Percentiles rank a stretch among this genome's conserved stretches.
phyloP scores from a whole-genome alignment of 23 tunicate genomes.

The Aplidium turbinatum region DNA sequence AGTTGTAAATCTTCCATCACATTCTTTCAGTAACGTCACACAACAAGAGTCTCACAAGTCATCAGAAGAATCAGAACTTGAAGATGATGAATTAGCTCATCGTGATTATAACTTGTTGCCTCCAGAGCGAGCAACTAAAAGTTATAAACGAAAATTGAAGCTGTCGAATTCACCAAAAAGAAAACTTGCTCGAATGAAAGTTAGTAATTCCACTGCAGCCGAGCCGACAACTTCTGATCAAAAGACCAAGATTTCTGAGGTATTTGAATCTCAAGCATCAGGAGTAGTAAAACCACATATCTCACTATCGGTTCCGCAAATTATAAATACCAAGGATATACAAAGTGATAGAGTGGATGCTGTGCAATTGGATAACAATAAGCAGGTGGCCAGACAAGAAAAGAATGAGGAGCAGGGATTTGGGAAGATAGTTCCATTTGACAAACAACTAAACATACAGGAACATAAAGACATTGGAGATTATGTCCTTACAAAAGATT shows the following conservation, averaged over 20 bases:
- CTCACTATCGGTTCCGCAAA: too few species aligned
- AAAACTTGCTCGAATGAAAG: too few species aligned
- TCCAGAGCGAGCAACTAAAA: slow-evolving; percentile 6
- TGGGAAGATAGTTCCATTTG: slow-evolving; percentile 43
- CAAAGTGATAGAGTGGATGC: too few species aligned
- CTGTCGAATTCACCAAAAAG: not conserved
- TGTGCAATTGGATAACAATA: too few species aligned
- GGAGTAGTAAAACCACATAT: too few species aligned
- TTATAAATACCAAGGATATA: too few species aligned
- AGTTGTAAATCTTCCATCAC: not conserved
- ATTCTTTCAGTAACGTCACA: not conserved
- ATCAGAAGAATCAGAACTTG: slow-evolving; percentile 70
- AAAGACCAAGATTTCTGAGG: too few species aligned
- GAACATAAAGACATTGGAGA: slow-evolving; percentile 12
- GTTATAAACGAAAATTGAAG: slow-evolving; percentile 20
- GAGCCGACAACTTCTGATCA: too few species aligned
- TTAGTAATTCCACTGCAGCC: too few species aligned
- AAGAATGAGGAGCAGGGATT: slow-evolving; percentile 31
- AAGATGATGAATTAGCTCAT: slow-evolving; percentile 33
- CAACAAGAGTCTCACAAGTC: not conserved
- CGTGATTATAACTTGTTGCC: slow-evolving; percentile 20
- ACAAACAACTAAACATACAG: not conserved
- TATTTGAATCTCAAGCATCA: too few species aligned
- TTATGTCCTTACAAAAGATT: slow-evolving; percentile 23
- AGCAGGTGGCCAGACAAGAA: too few species aligned